These are phyloP conservation scores for Xylocopa sonorina DNA, from an alignment of 1,140 invertebrate genomes.

Conservation along the genomic window DNA sequence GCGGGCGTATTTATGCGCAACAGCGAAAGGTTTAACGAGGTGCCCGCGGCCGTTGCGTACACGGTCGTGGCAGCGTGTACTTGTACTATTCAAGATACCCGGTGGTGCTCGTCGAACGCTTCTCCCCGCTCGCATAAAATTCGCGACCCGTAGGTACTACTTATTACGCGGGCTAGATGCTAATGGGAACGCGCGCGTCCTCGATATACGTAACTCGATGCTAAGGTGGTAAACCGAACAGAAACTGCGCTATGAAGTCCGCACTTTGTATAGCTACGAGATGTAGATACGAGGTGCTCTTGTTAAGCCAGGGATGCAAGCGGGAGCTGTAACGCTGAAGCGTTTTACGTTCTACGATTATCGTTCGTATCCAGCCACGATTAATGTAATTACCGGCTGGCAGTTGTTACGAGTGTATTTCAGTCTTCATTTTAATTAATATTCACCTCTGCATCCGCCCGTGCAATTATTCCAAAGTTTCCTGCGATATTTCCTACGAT, in stretches of 20 bases:
- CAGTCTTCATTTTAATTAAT: no score
- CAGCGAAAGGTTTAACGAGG: conserved; percentile 59
- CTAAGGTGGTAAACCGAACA: background rate
- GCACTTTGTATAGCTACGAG: background rate
- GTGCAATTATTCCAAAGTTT: no score
- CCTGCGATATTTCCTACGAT: no score
- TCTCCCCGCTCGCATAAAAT: background rate
- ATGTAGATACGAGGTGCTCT: no score
- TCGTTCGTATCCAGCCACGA: background rate
- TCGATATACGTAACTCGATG: background rate
- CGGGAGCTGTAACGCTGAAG: background rate
- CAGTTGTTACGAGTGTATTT: no score
- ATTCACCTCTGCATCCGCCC: no score
- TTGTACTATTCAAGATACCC: conserved; percentile 39
- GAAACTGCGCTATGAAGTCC: background rate
- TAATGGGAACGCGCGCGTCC: background rate
- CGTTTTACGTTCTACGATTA: background rate
- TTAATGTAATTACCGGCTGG: background rate
- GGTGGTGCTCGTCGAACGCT: conserved; percentile 1
- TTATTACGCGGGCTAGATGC: background rate
- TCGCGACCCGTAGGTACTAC: background rate
- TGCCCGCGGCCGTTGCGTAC: conserved; percentile 45
- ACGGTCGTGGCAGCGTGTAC: conserved; percentile 8
- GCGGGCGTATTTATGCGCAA: conserved; percentile 55
- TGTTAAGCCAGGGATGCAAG: background rate